phyloP scores from a whole-genome alignment of 2,113 vertebrate species.

The Eublepharis macularius region DNA sequence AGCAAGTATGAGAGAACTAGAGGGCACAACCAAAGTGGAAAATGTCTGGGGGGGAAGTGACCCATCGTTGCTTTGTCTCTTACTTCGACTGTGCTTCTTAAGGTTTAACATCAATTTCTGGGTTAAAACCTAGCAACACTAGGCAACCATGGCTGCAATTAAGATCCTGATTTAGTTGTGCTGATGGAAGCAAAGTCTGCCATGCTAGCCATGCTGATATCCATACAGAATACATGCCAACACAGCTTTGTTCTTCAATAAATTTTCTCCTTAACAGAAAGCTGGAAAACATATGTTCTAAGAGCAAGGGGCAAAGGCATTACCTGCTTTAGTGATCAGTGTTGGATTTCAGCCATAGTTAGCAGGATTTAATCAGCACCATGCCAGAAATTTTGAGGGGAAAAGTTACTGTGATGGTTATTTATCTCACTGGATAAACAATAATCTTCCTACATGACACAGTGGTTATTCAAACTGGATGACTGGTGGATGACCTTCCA shows the following conservation, averaged over 20 bases:
- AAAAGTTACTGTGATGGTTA: constrained; percentile 9
- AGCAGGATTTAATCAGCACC: not conserved
- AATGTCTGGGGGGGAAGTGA: too few species aligned
- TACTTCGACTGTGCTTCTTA: too few species aligned
- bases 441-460: not conserved
- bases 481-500: not conserved
- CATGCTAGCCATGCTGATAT: not conserved
- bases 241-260: constrained; percentile 1
- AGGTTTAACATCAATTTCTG: too few species aligned
- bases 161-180: too few species aligned
- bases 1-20: too few species aligned
- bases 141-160: too few species aligned
- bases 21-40: too few species aligned
- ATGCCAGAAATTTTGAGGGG: constrained; percentile 1
- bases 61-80: too few species aligned
- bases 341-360: constrained; percentile 8
- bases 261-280: not conserved
- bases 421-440: not conserved
- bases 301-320: constrained; percentile 3
- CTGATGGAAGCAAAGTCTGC: too few species aligned
- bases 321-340: constrained; percentile 4
- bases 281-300: constrained; percentile 11
- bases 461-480: not conserved
- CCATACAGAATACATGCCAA: not conserved
- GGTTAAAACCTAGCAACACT: too few species aligned